Evolutionary conservation across 2,113 vertebrate species (phyloP), one percentile per base, ranked within the genome.

Genomic region (Triplophysa siluroides): DNA sequence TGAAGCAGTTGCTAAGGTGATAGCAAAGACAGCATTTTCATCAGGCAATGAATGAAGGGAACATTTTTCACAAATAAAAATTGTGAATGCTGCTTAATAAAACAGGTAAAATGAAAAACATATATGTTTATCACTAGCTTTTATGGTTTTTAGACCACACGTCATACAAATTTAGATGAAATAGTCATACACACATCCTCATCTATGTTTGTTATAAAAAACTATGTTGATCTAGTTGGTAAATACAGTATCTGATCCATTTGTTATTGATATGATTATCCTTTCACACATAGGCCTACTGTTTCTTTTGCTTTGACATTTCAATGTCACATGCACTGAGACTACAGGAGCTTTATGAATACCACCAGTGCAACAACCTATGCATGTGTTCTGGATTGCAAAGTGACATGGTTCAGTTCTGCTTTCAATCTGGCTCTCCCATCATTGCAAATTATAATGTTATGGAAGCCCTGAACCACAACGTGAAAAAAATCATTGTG

Each of bases 1-100:
- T 76, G 85, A 88, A 88, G 87, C 90, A 88, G 92, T 93, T 93
- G 91, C 92, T 92, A 92, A 91, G 92, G 92, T 92, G 91, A 93
- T 88, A 87, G 89, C 85, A 90, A 92, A 91, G 90, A 86, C 91
- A 90, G 91, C 90, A 92, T 92, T 92, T 91, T 91, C 92, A 93
- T 92, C 87, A 92, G 91, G 90, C 87, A 86, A 89, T 89, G 90
- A 93, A 93, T 92, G 88, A 90, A 88, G 80, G 86, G 80, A 90
- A 89, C 74, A 78, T 65, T 84, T 88, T 81, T n/a, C 81, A 85
- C 87, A 87, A 89, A 88, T 3, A 29, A 29, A 29, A 29, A 29
- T 29, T 29, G 5, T 7, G 33, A 38, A 38, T 6, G 5, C 33
- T 38, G 33, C 33, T 4, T 38, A 38, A 38, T 38, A 38, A 38